A percentile compares a stretch with the other conserved stretches of the same genome.
phyloP scores from a whole-genome alignment of 2,888 invertebrate species.

The Slavum lentiscoides region DNA sequence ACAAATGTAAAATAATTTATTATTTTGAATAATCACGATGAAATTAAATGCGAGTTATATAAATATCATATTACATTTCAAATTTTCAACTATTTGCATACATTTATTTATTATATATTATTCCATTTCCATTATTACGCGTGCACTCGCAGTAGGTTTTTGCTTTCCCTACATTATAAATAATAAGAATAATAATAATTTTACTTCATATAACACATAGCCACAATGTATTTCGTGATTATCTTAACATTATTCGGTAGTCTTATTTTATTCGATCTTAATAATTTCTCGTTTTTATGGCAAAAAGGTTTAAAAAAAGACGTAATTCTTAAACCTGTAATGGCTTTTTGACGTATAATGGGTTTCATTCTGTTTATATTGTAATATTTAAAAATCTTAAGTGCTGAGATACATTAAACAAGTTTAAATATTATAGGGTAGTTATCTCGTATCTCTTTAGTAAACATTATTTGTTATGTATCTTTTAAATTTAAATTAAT shows the following conservation, averaged over 20 bases:
- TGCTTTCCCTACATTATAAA: too few relatives aligned
- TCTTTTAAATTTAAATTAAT: neutral
- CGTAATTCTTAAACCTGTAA: conserved; percentile 5
- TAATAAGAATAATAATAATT: neutral
- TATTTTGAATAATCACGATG: too few relatives aligned
- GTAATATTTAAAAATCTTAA: neutral
- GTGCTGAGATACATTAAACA: neutral
- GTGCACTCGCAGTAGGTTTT: too few relatives aligned
- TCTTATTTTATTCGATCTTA: neutral
- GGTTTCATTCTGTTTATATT: neutral
- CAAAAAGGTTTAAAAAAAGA: neutral
- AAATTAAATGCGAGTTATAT: too few relatives aligned
- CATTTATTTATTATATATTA: too few relatives aligned
- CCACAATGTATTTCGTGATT: neutral
- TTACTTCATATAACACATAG: neutral
- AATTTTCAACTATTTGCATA: too few relatives aligned
- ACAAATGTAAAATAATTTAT: too few relatives aligned
- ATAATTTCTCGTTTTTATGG: conserved; percentile 9
- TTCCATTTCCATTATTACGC: too few relatives aligned
- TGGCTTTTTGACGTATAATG: neutral
- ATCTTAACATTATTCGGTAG: neutral
- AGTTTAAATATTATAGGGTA: neutral
- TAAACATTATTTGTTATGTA: neutral
- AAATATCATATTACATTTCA: too few relatives aligned
- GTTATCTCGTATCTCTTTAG: neutral